Evolutionary conservation across 2,113 vertebrate genomes (phyloP).

Genomic region (Sarotherodon lohbergeri): DNA sequence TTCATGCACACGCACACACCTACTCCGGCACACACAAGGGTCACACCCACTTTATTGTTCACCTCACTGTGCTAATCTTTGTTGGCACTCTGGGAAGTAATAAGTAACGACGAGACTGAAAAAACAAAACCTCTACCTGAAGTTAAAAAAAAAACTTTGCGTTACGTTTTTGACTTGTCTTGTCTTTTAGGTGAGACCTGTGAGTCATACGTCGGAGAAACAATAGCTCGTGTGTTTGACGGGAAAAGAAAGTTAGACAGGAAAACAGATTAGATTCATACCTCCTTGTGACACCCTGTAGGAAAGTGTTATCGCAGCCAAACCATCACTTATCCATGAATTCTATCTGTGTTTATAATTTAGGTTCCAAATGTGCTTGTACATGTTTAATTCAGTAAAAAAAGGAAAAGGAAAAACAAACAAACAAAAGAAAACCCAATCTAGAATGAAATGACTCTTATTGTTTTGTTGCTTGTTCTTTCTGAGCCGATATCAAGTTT

Average conservation of each 20-base stretch:
- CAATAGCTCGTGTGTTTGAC: constrained; percentile 57
- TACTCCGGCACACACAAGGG: neutral
- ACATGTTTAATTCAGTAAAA: neutral
- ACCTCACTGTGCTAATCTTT: neutral
- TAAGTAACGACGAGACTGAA: neutral
- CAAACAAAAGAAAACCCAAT: neutral
- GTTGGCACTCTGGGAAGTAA: neutral
- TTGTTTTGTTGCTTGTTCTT: neutral
- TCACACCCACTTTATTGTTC: constrained; percentile 16
- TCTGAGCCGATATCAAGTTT: neutral
- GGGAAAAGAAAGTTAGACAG: neutral
- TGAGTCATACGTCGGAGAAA: constrained; percentile 52
- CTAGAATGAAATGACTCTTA: neutral
- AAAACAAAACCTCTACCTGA: neutral
- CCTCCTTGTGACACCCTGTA: neutral
- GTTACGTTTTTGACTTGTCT: neutral
- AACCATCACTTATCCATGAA: neutral
- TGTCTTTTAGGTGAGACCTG: constrained; percentile 26
- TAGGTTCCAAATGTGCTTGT: neutral
- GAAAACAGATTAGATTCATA: neutral
- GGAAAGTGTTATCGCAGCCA: neutral
- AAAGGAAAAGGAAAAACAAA: neutral
- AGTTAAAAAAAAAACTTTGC: neutral
- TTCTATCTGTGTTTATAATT: neutral
- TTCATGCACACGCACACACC: neutral